These are phyloP conservation scores for Lasiommata megera DNA, from an alignment of 2,888 invertebrate genomes.

Conservation along the genomic window DNA sequence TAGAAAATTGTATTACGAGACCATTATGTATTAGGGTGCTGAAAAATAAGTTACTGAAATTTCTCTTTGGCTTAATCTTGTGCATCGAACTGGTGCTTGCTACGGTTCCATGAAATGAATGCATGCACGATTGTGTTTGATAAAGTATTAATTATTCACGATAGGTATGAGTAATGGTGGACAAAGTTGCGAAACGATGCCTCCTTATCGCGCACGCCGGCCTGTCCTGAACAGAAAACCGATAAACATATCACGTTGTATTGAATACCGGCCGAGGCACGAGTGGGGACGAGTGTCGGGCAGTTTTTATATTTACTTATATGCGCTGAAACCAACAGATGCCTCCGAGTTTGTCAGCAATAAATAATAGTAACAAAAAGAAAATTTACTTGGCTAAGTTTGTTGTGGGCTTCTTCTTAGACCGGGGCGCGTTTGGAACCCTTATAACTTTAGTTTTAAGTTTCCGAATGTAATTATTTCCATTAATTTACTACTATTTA, in stretches of 20 bases:
- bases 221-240: constrained; percentile 64
- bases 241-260: constrained; percentile 74
- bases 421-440: no score
- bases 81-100: background rate
- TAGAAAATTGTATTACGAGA: background rate
- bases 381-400: no score
- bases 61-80: background rate
- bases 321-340: background rate
- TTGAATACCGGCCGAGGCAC: constrained; percentile 46
- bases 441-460: no score
- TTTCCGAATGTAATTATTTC: no score
- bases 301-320: background rate
- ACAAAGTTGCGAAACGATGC: constrained; percentile 40
- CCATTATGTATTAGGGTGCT: no score
- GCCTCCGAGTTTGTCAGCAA: background rate
- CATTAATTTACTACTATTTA: no score
- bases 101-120: background rate
- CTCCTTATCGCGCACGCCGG: constrained; percentile 37
- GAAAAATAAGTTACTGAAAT: no score
- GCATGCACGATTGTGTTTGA: constrained; percentile 4
- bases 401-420: no score
- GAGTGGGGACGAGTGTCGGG: constrained; percentile 19
- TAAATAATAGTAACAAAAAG: no score
- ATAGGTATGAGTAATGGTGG: constrained; percentile 31
- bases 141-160: constrained; percentile 27